A percentile compares a stretch with the other conserved stretches of the same genome.
phyloP scores from a whole-genome alignment of 2,797 vertebrate species.

The Rallus crepitans region DNA sequence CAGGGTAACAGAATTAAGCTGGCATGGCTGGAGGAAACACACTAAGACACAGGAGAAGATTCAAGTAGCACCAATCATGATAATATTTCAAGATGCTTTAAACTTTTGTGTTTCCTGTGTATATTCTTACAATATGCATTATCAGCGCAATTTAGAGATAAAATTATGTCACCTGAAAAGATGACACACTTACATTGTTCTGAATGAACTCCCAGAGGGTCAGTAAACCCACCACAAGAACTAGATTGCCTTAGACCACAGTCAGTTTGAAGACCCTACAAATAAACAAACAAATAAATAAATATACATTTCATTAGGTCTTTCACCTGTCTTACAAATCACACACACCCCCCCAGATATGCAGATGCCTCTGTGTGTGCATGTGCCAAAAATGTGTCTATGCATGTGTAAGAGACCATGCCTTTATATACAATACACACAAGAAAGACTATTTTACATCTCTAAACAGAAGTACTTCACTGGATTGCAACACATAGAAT shows the following conservation, averaged over 20 bases:
- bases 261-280: constrained; percentile 74
- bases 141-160: neutral
- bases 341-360: neutral
- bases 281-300: neutral
- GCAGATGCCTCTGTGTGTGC: neutral
- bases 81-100: neutral
- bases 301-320: too few relatives aligned
- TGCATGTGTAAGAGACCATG: too few relatives aligned
- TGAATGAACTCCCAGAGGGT: constrained; percentile 78
- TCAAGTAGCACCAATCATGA: neutral
- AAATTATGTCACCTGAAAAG: neutral
- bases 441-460: neutral
- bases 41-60: neutral
- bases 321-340: neutral
- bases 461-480: neutral
- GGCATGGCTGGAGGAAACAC: neutral
- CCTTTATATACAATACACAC: too few relatives aligned
- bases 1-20: neutral
- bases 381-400: neutral
- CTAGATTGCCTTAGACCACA: constrained; percentile 85
- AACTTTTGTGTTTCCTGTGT: neutral
- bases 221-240: constrained; percentile 90
- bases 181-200: constrained; percentile 76
- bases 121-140: neutral
- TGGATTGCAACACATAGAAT: neutral